Percentiles rank a stretch among this genome's conserved stretches.
Evolutionary conservation across 2,797 vertebrate genomes (phyloP).

Genomic region (Lateolabrax maculatus): DNA sequence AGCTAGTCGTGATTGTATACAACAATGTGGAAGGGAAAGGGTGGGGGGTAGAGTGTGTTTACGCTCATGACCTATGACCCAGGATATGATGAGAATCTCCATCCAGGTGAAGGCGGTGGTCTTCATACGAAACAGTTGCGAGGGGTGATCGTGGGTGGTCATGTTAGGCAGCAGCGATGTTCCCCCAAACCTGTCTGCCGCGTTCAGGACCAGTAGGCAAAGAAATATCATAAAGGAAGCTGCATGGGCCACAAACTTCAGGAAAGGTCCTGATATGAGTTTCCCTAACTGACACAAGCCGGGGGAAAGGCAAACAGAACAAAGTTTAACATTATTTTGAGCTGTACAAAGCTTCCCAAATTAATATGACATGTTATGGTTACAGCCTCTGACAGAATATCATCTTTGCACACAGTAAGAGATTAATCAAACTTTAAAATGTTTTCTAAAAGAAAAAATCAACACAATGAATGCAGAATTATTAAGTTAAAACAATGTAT

Average conservation of each 20-base stretch:
- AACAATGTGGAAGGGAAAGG: background rate
- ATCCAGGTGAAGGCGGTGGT: slow-evolving; percentile 97
- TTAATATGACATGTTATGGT: background rate
- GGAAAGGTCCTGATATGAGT: slow-evolving; percentile 94
- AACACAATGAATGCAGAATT: background rate
- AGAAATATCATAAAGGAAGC: slow-evolving; percentile 97
- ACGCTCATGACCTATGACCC: slow-evolving; percentile 92
- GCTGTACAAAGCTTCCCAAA: background rate
- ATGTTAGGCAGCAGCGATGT: slow-evolving; percentile 94
- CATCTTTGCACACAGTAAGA: background rate
- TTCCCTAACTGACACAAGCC: slow-evolving; percentile 88
- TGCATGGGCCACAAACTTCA: slow-evolving; percentile 97
- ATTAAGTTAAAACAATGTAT: background rate
- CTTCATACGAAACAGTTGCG: slow-evolving; percentile 96
- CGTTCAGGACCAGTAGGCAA: slow-evolving; percentile 94
- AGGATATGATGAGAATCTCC: slow-evolving; percentile 97
- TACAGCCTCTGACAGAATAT: background rate
- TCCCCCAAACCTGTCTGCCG: slow-evolving; percentile 95
- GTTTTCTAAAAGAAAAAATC: background rate
- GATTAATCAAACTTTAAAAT: background rate
- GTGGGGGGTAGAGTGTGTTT: background rate
- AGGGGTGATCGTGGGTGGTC: slow-evolving; percentile 90
- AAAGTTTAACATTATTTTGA: background rate
- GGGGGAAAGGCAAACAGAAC: background rate
- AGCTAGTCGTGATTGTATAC: background rate